phyloP scores from a whole-genome alignment of 30 jellyfish, hydroid and myxozoan species.

The Mastigias papua region DNA sequence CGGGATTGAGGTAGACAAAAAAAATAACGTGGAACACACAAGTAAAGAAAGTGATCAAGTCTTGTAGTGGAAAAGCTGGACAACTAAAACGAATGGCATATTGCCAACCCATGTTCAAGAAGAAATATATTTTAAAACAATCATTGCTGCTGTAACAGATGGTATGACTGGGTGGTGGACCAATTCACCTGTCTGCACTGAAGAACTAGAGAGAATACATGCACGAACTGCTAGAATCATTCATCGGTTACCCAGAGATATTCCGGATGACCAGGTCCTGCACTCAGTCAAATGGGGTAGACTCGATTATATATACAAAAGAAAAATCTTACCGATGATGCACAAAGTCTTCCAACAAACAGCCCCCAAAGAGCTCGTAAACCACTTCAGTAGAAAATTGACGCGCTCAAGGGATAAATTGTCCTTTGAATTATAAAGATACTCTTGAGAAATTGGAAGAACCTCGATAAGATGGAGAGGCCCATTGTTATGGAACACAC shows the following conservation, averaged over 20 bases:
- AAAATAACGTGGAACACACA: constrained; percentile 24
- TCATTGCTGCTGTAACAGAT: constrained; percentile 16
- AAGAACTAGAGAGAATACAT: not conserved
- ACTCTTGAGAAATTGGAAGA: constrained; percentile 45
- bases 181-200: not conserved
- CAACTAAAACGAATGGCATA: constrained; percentile 24
- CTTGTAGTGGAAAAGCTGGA: constrained; percentile 11
- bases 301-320: no score
- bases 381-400: constrained; percentile 39
- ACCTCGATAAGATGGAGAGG: constrained; percentile 40
- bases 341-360: no score
- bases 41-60: not conserved
- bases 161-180: not conserved
- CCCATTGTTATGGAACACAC: constrained; percentile 49
- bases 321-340: no score
- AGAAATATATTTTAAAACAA: constrained; percentile 14
- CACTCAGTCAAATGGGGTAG: constrained; percentile 21
- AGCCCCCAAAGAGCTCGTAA: constrained; percentile 49
- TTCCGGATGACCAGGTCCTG: constrained; percentile 2
- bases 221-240: not conserved
- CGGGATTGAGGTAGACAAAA: constrained; percentile 12
- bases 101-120: not conserved
- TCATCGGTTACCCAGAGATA: not conserved
- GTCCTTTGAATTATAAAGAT: constrained; percentile 18
- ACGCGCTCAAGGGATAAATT: constrained; percentile 13